Evolutionary conservation across 2,797 vertebrate species (phyloP).

Genomic region (Limnodromus scolopaceus): DNA sequence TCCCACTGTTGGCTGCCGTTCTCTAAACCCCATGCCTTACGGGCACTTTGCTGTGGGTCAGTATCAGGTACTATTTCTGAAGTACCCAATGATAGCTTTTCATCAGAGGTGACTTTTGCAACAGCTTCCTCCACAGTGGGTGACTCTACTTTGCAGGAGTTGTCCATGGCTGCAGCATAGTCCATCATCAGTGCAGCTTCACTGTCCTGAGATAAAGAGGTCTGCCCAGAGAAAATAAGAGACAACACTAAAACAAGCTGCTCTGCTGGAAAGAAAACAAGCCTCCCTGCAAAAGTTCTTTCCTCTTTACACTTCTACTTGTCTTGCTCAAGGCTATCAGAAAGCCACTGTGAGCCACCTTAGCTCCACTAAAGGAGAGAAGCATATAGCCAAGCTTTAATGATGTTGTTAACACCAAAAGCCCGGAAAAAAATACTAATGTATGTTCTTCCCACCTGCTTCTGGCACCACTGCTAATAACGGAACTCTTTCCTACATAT

Average conservation of each 20-base stretch:
- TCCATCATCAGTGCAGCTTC: slow-evolving; percentile 89
- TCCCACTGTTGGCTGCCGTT: slow-evolving; percentile 70
- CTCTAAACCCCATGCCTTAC: slow-evolving; percentile 67
- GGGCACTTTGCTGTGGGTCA: slow-evolving; percentile 32
- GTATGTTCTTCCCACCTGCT: not conserved
- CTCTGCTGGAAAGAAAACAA: not conserved
- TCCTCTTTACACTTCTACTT: not conserved
- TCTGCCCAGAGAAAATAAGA: slow-evolving; percentile 53
- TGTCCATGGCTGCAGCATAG: slow-evolving; percentile 92
- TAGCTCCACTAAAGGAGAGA: not conserved
- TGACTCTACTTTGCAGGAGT: slow-evolving; percentile 74
- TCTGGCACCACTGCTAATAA: not conserved
- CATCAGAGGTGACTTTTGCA: slow-evolving; percentile 8
- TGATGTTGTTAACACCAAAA: not conserved
- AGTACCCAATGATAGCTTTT: not conserved
- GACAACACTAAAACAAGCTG: not conserved
- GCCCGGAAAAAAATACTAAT: not conserved
- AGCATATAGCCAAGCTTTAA: not conserved
- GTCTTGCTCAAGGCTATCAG: not conserved
- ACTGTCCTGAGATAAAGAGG: slow-evolving; percentile 90
- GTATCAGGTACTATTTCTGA: not conserved
- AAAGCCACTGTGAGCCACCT: not conserved
- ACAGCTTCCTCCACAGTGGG: slow-evolving; percentile 10
- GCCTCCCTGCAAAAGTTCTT: not conserved
- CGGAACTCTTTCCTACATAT: not conserved